Conservation (phyloP, 2,113 vertebrate species). For the Andinoacara biseriatus region DNA sequence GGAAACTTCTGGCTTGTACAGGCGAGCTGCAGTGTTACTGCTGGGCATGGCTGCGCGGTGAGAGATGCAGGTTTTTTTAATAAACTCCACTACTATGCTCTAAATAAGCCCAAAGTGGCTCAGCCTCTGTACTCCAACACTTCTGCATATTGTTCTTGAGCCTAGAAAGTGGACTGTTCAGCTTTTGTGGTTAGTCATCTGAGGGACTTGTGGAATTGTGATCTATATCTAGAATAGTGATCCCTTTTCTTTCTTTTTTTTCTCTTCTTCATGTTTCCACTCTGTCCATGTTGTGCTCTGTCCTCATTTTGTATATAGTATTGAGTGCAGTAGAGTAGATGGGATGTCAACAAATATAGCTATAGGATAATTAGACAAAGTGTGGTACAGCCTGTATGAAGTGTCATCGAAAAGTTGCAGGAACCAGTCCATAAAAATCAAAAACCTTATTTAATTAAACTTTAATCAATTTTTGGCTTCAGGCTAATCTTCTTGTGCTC, state of each 20-base stretch:
- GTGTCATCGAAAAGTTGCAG: too few species aligned
- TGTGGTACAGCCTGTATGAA: not conserved
- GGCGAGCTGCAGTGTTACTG: slow-evolving; percentile 87
- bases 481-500: not conserved
- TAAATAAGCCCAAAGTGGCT: not conserved
- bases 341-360: not conserved
- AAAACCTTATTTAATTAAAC: not conserved
- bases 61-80: slow-evolving; percentile 9
- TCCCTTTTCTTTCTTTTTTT: not conserved
- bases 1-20: slow-evolving; percentile 80
- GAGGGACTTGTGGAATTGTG: not conserved
- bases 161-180: not conserved
- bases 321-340: not conserved
- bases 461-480: not conserved
- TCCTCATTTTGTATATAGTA: not conserved
- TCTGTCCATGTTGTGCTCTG: not conserved
- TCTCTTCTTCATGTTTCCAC: not conserved
- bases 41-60: slow-evolving; percentile 95
- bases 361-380: not conserved
- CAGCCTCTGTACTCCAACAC: not conserved
- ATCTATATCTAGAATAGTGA: not conserved
- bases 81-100: not conserved
- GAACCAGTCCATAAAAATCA: not conserved
- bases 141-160: not conserved
- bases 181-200: too few species aligned